Base-by-base conservation (phyloP, 2,888 invertebrate species). In the Sinhomidia bicolor region DNA sequence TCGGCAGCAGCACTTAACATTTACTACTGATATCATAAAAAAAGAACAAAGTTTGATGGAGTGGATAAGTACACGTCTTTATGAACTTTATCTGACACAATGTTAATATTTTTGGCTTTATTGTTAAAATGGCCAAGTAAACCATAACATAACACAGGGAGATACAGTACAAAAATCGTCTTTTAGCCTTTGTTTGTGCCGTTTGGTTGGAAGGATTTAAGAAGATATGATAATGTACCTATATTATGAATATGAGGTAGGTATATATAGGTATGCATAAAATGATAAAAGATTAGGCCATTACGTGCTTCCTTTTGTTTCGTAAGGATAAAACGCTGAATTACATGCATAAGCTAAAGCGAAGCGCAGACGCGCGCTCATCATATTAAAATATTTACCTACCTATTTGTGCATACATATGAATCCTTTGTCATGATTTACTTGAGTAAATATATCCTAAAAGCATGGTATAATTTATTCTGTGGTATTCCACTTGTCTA, bases 271-370 rank as follows among this genome's bases (percentile, higher is more conserved):
- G n/a, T 14, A 60, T 60, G 60, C 26, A 60, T 20, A 7, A 44
- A 71, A n/a, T 10, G 20, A 41, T 71, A 23, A n/a, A n/a, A 71
- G 68, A 71, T 71, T 36, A 71, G 9, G 17, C 41, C 68, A 71
- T 71, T 71, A 71, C 68, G 41, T 71, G 68, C 68, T 71, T 71
- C 68, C 68, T 44, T 41, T 71, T 71, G 68, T 71, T 41, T 71
- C 41, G 20, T 10, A 44, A 44, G 41, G 41, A 41, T 68, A 44
- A 71, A 17, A 41, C 7, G 36, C 36, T 57, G 57, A 51, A n/a
- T 1, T 14, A 44, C 10, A n/a, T 0, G 20, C 41, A 20, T 36
- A 71, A 20, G 23, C 9, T n/a, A n/a, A 71, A 26, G 62, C 12
- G 0, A 54, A 54, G 54, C 12, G n/a, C 14, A 17, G 17, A 54